Evolutionary conservation across 1,140 invertebrate genomes (phyloP).

Genomic region (Spodoptera frugiperda): DNA sequence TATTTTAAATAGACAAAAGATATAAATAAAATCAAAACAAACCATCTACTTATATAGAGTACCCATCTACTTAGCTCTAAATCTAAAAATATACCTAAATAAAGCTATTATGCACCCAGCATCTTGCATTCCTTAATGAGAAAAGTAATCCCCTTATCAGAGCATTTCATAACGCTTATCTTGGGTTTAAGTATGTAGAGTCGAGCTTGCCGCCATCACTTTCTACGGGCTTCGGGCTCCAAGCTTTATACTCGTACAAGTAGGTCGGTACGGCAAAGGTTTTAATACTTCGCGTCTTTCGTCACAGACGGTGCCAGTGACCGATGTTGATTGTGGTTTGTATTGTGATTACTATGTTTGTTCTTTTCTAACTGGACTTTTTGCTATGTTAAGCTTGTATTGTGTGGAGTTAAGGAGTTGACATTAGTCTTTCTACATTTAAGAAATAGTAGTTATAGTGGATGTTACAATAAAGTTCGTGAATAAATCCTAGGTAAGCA

Average conservation of each 20-base stretch:
- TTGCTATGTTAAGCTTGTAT: not conserved
- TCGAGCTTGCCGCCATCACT: constrained; percentile 4
- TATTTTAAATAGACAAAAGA: too few relatives aligned
- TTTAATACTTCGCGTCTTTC: constrained; percentile 31
- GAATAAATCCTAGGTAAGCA: too few relatives aligned
- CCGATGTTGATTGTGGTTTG: constrained; percentile 17
- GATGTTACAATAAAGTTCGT: too few relatives aligned
- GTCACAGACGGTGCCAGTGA: constrained; percentile 32
- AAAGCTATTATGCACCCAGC: not conserved
- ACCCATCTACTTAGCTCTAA: not conserved
- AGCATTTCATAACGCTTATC: constrained; percentile 42
- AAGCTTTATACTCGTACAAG: not conserved
- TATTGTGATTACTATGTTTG: constrained; percentile 26
- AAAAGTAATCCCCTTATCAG: constrained; percentile 40
- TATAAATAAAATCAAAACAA: too few relatives aligned
- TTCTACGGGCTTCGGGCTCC: constrained; percentile 6
- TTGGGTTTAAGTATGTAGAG: constrained; percentile 30
- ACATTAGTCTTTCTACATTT: too few relatives aligned
- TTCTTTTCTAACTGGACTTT: constrained; percentile 5
- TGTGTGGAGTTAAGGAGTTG: not conserved
- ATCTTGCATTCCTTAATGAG: constrained; percentile 37
- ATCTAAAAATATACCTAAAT: constrained; percentile 3
- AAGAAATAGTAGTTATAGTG: too few relatives aligned
- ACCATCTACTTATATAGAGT: too few relatives aligned
- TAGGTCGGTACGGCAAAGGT: constrained; percentile 30